A percentile compares a stretch with the other conserved stretches of the same genome.
phyloP scores from a whole-genome alignment of 2,113 vertebrate genomes.

The Bufo bufo region DNA sequence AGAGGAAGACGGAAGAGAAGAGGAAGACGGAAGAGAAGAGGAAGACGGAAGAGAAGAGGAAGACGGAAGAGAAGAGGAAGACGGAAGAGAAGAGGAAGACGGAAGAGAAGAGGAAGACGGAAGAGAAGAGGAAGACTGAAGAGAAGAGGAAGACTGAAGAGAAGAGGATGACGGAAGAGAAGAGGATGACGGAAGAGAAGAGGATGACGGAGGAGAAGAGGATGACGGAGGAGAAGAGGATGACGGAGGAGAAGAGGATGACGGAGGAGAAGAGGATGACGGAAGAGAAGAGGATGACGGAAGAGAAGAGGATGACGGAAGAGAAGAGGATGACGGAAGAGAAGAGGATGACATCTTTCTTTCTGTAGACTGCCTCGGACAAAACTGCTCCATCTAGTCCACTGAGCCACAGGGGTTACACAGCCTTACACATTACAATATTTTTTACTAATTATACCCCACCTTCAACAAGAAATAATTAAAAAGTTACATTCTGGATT shows the following conservation, averaged over 20 bases:
- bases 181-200: background rate
- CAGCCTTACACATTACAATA: no score
- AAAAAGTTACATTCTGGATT: no score
- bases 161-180: background rate
- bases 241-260: background rate
- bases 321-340: no score
- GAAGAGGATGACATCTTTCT: no score
- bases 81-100: background rate
- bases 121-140: background rate
- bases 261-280: background rate
- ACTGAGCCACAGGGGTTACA: no score
- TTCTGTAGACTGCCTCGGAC: no score
- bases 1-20: no score
- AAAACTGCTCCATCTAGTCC: no score
- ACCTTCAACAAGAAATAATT: no score
- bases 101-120: background rate
- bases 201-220: background rate
- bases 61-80: background rate
- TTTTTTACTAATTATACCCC: no score
- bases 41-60: background rate
- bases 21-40: background rate
- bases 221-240: background rate
- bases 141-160: background rate
- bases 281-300: background rate
- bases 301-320: no score